phyloP scores from a whole-genome alignment of 1,140 invertebrate species.

The Trissolcus basalis region DNA sequence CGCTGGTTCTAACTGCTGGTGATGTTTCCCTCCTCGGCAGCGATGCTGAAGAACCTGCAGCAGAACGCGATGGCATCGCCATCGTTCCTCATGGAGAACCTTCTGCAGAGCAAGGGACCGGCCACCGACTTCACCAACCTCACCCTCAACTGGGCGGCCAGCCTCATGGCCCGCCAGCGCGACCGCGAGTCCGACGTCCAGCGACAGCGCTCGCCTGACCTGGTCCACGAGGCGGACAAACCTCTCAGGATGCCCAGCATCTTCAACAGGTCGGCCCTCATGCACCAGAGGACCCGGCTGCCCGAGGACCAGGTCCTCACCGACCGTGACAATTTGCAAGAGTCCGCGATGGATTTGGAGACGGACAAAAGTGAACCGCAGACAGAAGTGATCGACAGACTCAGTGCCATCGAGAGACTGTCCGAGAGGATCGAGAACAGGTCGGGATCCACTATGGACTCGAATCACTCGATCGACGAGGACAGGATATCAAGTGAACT shows the following conservation, averaged over 20 bases:
- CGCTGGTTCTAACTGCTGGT: constrained; percentile 46
- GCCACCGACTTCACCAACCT: constrained; percentile 68
- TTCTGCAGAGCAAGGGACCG: constrained; percentile 74
- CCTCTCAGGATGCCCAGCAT: constrained; percentile 21
- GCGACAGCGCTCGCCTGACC: constrained; percentile 41
- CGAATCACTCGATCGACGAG: constrained; percentile 71
- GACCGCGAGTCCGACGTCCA: constrained; percentile 66
- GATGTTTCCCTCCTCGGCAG: constrained; percentile 73
- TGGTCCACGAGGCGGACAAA: constrained; percentile 31
- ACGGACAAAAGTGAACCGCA: constrained; percentile 58
- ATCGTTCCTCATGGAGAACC: constrained; percentile 77
- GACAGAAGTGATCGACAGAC: constrained; percentile 62
- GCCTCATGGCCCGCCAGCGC: constrained; percentile 68
- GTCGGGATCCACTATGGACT: constrained; percentile 68
- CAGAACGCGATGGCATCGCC: constrained; percentile 74
- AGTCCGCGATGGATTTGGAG: constrained; percentile 54
- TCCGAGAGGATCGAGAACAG: constrained; percentile 70
- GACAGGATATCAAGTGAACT: constrained; percentile 63
- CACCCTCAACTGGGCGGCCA: constrained; percentile 73
- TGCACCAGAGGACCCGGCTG: constrained; percentile 35
- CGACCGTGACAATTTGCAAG: constrained; percentile 31
- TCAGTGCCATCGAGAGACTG: constrained; percentile 70
- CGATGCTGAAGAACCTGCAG: constrained; percentile 74
- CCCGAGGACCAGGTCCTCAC: constrained; percentile 36
- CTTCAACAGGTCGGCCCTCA: constrained; percentile 32